Evolutionary conservation across 1,140 invertebrate species (phyloP).

Genomic region (Metopolophium dirhodum): DNA sequence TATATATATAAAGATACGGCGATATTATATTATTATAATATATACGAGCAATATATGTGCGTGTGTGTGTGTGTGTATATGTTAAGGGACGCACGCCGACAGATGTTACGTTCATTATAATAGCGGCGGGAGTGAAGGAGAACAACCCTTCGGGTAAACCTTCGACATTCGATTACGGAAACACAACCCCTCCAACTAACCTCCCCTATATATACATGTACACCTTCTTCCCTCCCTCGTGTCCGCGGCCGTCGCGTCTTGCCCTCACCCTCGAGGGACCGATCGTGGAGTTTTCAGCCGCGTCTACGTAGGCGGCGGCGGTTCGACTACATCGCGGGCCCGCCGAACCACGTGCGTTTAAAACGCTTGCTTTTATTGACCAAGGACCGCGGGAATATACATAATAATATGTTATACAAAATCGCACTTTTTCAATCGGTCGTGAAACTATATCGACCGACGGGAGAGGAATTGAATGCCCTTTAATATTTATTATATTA

Average conservation of each 20-base stretch:
- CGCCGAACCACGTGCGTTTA: conserved; percentile 40
- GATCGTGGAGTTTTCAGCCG: neutral
- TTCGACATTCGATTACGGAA: conserved; percentile 57
- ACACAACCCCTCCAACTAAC: conserved; percentile 12
- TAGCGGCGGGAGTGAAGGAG: conserved; percentile 28
- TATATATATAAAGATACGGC: neutral
- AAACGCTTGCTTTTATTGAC: conserved; percentile 53
- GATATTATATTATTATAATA: conserved; percentile 19
- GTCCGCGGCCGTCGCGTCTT: neutral
- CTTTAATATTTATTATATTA: neutral
- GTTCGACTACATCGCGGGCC: neutral
- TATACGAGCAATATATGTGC: neutral
- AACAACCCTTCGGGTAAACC: conserved; percentile 53
- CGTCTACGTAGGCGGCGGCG: neutral
- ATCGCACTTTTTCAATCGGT: neutral
- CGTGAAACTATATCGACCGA: neutral
- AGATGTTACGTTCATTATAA: conserved; percentile 57
- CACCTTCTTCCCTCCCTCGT: neutral
- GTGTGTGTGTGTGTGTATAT: neutral
- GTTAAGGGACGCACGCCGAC: conserved; percentile 42
- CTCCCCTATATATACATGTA: neutral
- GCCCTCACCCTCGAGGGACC: neutral
- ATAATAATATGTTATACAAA: neutral
- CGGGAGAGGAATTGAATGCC: neutral
- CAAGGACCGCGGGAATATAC: neutral